Evolutionary conservation across 2,797 vertebrate genomes (phyloP).

Genomic region (Chaunax sp.): DNA sequence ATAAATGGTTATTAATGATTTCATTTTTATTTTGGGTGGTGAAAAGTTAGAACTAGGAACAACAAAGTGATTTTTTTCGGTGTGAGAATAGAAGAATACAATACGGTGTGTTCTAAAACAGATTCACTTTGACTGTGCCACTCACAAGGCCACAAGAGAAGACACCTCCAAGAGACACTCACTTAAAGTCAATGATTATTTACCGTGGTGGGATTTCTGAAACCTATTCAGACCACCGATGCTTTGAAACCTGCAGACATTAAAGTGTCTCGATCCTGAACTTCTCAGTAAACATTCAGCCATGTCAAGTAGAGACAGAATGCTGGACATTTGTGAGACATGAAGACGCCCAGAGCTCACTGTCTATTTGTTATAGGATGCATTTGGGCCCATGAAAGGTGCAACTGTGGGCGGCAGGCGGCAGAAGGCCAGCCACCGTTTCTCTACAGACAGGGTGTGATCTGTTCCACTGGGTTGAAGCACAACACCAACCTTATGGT

Average conservation of each 20-base stretch:
- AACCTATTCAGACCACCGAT: conserved; percentile 18
- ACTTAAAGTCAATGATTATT: conserved; percentile 29
- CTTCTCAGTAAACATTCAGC: conserved; percentile 53
- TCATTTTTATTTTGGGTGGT: not conserved
- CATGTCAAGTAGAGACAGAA: conserved; percentile 68
- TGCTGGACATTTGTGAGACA: conserved; percentile 63
- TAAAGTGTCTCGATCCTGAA: conserved; percentile 36
- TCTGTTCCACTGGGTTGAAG: conserved; percentile 44
- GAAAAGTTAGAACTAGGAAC: not conserved
- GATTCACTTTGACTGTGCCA: not conserved
- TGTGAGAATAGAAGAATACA: not conserved
- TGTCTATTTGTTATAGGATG: conserved; percentile 55
- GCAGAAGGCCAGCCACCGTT: conserved; percentile 50
- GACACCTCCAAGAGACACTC: conserved; percentile 4
- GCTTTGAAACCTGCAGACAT: conserved; percentile 38
- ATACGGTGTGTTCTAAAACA: not conserved
- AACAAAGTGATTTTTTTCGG: not conserved
- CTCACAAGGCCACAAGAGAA: conserved; percentile 7
- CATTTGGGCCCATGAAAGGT: conserved; percentile 67
- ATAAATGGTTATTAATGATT: not conserved
- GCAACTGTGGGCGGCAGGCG: conserved; percentile 62
- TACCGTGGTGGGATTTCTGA: conserved; percentile 16
- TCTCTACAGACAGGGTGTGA: conserved; percentile 49
- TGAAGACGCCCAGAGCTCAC: conserved; percentile 39
- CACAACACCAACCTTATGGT: conserved; percentile 24